Base-by-base conservation (phyloP, 2,113 vertebrate species). In the Anarhynchus alexandrinus region DNA sequence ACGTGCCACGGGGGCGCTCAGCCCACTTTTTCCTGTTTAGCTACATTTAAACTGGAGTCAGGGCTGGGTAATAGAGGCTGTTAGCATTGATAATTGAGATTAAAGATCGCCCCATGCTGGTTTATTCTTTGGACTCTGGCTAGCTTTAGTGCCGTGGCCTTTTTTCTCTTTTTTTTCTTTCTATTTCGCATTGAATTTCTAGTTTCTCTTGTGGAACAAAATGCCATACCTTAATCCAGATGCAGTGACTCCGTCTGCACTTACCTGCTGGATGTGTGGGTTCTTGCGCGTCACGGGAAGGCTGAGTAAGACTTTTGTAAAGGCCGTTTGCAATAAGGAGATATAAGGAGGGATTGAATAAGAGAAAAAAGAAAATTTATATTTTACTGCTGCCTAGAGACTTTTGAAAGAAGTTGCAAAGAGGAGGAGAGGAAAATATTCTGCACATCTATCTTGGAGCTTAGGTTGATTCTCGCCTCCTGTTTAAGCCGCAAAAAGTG, bases 1-100 rank as follows among this genome's bases (percentile, higher is more conserved):
- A 2, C 3, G 9, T 49, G 23, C 30, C 12, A 0, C 6, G 4
- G 1, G 42, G 54, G 12, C 1, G 12, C 11, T 22, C n/a, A 10
- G 52, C 15, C 30, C 38, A 11, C 38, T 12, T 52, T 76, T 38
- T 32, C 38, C 70, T 59, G 34, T 34, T 27, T 32, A 30, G 36
- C 11, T 58, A 11, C 0, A 1, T 40, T 69, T 42, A 36, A 42
- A 57, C 17, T 19, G 9, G 16, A 64, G 49, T 55, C n/a, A 32
- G 21, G 42, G 30, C 14, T 36, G 49, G 15, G 51, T 57, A 51
- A 51, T 27, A 57, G 58, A 55, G 32, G 21, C 51, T 71, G 26
- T 36, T 64, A 36, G 57, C 21, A 21, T 15, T 62, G n/a, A 22
- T 71, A 51, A 71, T 51, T 85, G 57, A 71, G 58, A 58, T 43